Conservation (phyloP, 2,888 invertebrate genomes). For the Trileptium ribeirensis region DNA sequence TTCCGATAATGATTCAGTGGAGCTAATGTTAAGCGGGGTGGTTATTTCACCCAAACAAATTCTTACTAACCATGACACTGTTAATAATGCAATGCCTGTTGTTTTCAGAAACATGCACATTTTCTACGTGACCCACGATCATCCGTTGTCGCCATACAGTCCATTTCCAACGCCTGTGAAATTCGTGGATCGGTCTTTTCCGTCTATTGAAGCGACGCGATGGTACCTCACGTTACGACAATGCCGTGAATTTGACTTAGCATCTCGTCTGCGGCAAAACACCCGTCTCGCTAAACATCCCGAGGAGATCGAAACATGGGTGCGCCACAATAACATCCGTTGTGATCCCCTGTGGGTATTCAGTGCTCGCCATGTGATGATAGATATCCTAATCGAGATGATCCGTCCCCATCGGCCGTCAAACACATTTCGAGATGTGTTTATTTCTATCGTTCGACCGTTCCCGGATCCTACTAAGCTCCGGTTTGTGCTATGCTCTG, state of each 20-base stretch:
- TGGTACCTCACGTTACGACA: background rate
- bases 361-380: background rate
- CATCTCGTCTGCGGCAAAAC: background rate
- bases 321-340: background rate
- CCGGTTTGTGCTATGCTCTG: background rate
- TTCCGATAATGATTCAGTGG: too few species aligned
- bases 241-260: background rate
- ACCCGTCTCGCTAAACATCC: background rate
- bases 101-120: too few species aligned
- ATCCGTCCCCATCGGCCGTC: background rate
- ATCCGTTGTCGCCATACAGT: background rate
- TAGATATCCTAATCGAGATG: background rate
- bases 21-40: too few species aligned
- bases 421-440: background rate
- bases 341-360: background rate
- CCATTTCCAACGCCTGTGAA: background rate
- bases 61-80: too few species aligned
- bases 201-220: background rate
- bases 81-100: too few species aligned
- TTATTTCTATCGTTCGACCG: background rate
- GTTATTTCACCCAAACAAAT: too few species aligned
- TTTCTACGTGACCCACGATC: background rate
- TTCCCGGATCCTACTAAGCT: background rate
- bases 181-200: background rate
- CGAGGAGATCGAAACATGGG: background rate